Evolutionary conservation across 2,888 invertebrate genomes (phyloP), one percentile per base, ranked within the genome.

Genomic region (Coleophora deauratella): DNA sequence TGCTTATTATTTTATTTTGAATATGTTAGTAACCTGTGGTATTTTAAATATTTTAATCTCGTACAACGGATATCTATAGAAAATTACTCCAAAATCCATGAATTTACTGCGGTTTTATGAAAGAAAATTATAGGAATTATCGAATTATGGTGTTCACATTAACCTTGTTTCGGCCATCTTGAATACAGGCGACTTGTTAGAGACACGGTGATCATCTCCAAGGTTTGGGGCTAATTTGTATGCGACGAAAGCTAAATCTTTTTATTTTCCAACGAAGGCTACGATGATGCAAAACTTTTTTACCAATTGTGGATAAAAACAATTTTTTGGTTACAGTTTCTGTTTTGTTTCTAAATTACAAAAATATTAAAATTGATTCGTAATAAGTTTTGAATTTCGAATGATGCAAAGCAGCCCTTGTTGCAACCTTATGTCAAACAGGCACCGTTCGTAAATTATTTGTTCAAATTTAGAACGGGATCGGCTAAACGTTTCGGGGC

Each of bases 371-470:
- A 21, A 21, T 21, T 21, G 3, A 21, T 21, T n/a, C n/a, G n/a
- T n/a, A n/a, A n/a, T n/a, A n/a, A n/a, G n/a, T n/a, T 21, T 21
- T 21, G 6, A 21, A 21, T 4, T 4, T 6, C 21, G 21, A 21
- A 21, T 21, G 21, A 21, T 21, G 21, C 6, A 21, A 21, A 21
- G 21, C 21, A 6, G 21, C 6, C 21, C 21, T 21, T 21, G 21
- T 21, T 6, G 21, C 21, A 21, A 21, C 21, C 21, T 4, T 21
- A 21, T 69, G 74, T 72, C 74, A 73, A 70, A 72, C 21, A 78
- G 69, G 77, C 80, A 74, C 78, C 76, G 78, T 78, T 72, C 73
- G 77, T 84, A 81, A 85, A 84, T 84, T 84, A 84, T 85, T 80
- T 76, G 81, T 80, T 80, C 72, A 78, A 82, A 84, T 84, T 84